phyloP scores from a whole-genome alignment of 2,797 vertebrate genomes.

The Euthynnus affinis region DNA sequence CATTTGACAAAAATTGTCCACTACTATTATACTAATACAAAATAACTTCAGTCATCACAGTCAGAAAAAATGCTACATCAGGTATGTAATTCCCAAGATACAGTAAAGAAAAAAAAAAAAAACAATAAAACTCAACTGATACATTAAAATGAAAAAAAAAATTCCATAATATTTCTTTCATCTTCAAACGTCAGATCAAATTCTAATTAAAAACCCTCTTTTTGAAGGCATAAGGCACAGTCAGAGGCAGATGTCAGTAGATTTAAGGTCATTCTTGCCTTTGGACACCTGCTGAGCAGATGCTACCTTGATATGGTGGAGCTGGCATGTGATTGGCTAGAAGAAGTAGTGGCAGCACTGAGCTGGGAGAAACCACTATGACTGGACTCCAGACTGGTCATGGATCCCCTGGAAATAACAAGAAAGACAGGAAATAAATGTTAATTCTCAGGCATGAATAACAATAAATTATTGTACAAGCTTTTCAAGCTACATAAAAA shows the following conservation, averaged over 20 bases:
- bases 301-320: constrained; percentile 94
- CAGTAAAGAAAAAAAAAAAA: background rate
- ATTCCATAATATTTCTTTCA: background rate
- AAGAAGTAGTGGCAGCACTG: constrained; percentile 93
- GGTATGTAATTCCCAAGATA: background rate
- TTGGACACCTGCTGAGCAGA: constrained; percentile 24
- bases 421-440: background rate
- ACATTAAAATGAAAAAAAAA: constrained; percentile 4
- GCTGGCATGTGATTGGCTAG: constrained; percentile 92
- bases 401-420: constrained; percentile 89
- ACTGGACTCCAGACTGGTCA: constrained; percentile 96
- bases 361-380: constrained; percentile 97
- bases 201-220: background rate
- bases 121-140: background rate
- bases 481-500: background rate
- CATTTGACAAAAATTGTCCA: constrained; percentile 12
- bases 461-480: background rate
- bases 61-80: constrained; percentile 1
- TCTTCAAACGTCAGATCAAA: background rate
- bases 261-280: constrained; percentile 1
- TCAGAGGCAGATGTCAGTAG: background rate
- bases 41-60: constrained; percentile 12
- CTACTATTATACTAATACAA: constrained; percentile 4
- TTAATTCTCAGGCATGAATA: background rate
- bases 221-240: constrained; percentile 17